A percentile compares a stretch with the other conserved stretches of the same genome.
Conservation (phyloP, 1,140 invertebrate genomes). For the Pseudomyrmex dendroicus region DNA sequence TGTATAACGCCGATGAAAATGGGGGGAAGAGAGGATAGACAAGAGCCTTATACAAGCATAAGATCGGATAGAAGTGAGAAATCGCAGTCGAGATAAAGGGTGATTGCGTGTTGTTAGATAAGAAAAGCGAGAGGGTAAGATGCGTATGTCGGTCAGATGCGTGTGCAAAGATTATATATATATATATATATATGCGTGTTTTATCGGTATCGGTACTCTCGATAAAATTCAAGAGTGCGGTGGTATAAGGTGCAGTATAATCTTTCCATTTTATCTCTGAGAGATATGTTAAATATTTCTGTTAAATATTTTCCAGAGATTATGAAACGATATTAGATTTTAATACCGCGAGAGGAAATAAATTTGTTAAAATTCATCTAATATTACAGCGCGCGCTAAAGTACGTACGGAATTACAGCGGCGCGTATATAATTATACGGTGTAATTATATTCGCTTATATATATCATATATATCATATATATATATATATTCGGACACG, state of each 20-base stretch:
- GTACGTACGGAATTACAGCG: background rate
- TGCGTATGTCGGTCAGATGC: slow-evolving; percentile 29
- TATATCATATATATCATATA: background rate
- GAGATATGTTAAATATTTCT: too few relatives aligned
- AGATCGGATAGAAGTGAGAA: slow-evolving; percentile 5
- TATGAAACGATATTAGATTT: too few relatives aligned
- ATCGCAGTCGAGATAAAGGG: slow-evolving; percentile 22
- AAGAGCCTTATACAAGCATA: background rate
- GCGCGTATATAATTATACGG: background rate
- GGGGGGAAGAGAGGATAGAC: slow-evolving; percentile 4
- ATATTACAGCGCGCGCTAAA: background rate
- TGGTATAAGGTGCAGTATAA: background rate
- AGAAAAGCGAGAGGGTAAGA: background rate
- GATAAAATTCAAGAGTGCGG: background rate
- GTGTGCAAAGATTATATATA: too few relatives aligned
- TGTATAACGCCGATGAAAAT: slow-evolving; percentile 13
- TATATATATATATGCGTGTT: too few relatives aligned
- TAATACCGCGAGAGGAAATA: too few relatives aligned
- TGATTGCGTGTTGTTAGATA: slow-evolving; percentile 30
- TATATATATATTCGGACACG: too few relatives aligned
- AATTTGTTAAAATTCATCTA: too few relatives aligned
- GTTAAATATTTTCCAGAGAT: too few relatives aligned
- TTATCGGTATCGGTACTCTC: background rate
- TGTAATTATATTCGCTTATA: background rate
- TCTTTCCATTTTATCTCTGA: background rate